Conservation (phyloP, 2,888 invertebrate species). For the Sesia apiformis region DNA sequence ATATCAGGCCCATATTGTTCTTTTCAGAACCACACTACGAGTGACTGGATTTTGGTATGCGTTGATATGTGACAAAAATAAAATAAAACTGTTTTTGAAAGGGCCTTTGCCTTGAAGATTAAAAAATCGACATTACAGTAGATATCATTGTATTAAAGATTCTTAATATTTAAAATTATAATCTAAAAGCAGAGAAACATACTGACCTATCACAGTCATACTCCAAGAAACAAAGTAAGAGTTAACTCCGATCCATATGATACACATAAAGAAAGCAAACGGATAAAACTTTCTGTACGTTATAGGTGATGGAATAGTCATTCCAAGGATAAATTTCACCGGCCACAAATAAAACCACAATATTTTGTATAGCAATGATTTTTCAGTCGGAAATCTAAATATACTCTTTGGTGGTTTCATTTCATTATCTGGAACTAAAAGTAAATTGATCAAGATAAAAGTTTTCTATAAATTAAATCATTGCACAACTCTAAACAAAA, state of each 20-base stretch:
- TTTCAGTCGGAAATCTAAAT: slow-evolving; percentile 55
- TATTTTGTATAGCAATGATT: slow-evolving; percentile 35
- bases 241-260: slow-evolving; percentile 88
- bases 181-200: neutral
- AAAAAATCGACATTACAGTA: too few relatives aligned
- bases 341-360: slow-evolving; percentile 86
- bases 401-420: slow-evolving; percentile 33
- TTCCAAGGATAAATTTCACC: slow-evolving; percentile 75
- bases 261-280: slow-evolving; percentile 88
- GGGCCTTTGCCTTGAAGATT: too few relatives aligned
- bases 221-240: slow-evolving; percentile 95
- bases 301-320: slow-evolving; percentile 82
- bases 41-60: too few relatives aligned
- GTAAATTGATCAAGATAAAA: neutral
- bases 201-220: slow-evolving; percentile 87
- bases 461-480: neutral
- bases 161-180: neutral
- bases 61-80: too few relatives aligned
- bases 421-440: slow-evolving; percentile 4
- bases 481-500: too few relatives aligned
- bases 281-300: slow-evolving; percentile 79
- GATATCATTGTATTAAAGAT: too few relatives aligned
- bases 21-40: too few relatives aligned
- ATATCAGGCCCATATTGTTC: too few relatives aligned
- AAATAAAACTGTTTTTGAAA: too few relatives aligned